Percentiles rank a stretch among this genome's conserved stretches.
Conservation (phyloP, 1,140 invertebrate species). For the Arctopsyche grandis region DNA sequence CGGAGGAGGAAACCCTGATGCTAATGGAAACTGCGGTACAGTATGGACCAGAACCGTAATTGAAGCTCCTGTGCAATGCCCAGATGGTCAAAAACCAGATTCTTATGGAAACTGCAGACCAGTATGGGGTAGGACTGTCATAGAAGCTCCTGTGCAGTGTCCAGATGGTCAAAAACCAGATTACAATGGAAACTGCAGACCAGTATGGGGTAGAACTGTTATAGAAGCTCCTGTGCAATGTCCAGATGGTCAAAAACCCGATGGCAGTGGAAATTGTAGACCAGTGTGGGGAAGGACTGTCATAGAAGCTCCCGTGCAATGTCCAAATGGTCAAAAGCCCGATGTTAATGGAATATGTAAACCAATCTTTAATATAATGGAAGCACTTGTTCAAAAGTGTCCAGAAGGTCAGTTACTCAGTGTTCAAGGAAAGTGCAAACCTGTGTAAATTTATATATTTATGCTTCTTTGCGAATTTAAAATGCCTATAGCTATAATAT, state of each 20-base stretch:
- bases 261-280: constrained; percentile 42
- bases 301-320: constrained; percentile 12
- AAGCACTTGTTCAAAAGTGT: neutral
- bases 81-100: constrained; percentile 49
- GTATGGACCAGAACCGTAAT: constrained; percentile 39
- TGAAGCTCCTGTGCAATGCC: constrained; percentile 44
- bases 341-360: constrained; percentile 40
- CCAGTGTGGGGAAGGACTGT: constrained; percentile 23
- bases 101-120: constrained; percentile 45
- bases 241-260: constrained; percentile 47
- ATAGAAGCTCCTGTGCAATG: constrained; percentile 48
- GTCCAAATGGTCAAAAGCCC: constrained; percentile 35
- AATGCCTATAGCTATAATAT: neutral
- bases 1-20: neutral
- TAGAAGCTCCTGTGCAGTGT: constrained; percentile 28
- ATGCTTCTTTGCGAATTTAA: neutral
- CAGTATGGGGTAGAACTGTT: constrained; percentile 24
- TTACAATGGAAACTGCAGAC: constrained; percentile 34
- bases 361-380: neutral
- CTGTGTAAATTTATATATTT: neutral
- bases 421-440: neutral
- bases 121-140: constrained; percentile 36
- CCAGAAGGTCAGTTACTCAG: neutral
- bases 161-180: constrained; percentile 34
- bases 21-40: neutral